A percentile compares a stretch with the other conserved stretches of the same genome.
These are phyloP conservation scores for Maconellicoccus hirsutus DNA, from an alignment of 1,140 invertebrate species.

Conservation along the genomic window DNA sequence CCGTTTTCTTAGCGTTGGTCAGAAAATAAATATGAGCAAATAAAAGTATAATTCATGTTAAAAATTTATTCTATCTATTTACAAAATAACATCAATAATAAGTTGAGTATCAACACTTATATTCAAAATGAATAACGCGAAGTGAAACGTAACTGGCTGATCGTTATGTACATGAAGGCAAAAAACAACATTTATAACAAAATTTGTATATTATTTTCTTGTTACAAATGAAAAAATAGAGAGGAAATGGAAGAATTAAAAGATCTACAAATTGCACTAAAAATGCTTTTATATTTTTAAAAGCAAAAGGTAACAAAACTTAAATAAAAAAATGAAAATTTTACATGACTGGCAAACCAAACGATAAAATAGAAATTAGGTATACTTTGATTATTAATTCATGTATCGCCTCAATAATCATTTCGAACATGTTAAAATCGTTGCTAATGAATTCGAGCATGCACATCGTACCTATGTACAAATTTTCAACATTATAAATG, in stretches of 20 bases:
- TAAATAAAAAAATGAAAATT: not conserved
- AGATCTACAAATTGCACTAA: conserved; percentile 5
- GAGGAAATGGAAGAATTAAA: not conserved
- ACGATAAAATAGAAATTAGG: too few species aligned
- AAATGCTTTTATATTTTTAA: not conserved
- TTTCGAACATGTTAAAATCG: too few species aligned
- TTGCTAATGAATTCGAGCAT: too few species aligned
- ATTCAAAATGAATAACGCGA: not conserved
- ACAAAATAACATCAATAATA: not conserved
- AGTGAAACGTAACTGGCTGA: not conserved
- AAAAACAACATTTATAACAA: not conserved
- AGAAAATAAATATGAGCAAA: too few species aligned
- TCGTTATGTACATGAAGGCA: not conserved
- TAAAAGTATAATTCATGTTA: not conserved
- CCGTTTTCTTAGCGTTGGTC: too few species aligned
- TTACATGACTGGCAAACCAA: too few species aligned
- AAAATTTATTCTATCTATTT: not conserved
- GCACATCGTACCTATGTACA: too few species aligned
- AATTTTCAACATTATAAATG: too few species aligned
- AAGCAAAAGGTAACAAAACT: conserved; percentile 9
- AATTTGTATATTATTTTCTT: not conserved
- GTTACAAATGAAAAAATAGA: not conserved
- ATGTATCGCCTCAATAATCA: too few species aligned
- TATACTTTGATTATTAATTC: too few species aligned
- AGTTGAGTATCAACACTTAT: not conserved